Evolutionary conservation across 1,140 invertebrate genomes (phyloP), one percentile per base, ranked within the genome.

Genomic region (Bathynomus jamesi): DNA sequence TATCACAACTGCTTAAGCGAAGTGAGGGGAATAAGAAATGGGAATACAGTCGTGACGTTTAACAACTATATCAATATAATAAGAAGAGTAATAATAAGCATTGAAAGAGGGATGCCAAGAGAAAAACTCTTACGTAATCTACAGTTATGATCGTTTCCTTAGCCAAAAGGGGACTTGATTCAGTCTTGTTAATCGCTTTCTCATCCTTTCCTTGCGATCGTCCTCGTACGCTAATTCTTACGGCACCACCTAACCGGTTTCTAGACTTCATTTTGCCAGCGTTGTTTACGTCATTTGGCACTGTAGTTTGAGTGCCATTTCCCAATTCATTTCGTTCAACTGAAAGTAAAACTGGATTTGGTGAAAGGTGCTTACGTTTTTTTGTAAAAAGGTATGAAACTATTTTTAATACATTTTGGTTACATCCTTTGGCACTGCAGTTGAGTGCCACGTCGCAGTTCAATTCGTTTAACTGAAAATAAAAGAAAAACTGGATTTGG

Each of bases 161-260:
- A 11, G 82, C 82, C 32, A 90, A 81, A 25, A 90, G 81, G 4
- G 89, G 88, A 76, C 84, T 86, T 76, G 83, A 78, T 67, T 83
- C 82, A 11, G 70, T 76, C 68, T 76, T 69, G 83, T 81, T 60
- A 83, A 65, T 31, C 40, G 65, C 60, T 61, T 61, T 13, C 27
- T 29, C 53, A 17, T 53, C 40, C 40, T 53, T 2, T 11, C 5
- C 11, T 11, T 53, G 40, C 40, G 40, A 21, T 53, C 40, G 13
- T 5, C 40, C 40, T 53, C 40, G 13, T 5, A 1, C 40, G 5
- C 40, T 53, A 11, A 53, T 5, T 21, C 40, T 1, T 11, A 53
- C 40, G 40, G 21, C 40, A 5, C 21, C 21, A 53, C 40, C 40
- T 53, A 53, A 53, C 40, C 40, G 13, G 40, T 53, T 11, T 21